Conservation (phyloP, 2,888 invertebrate species). For the Apoderus coryli region DNA sequence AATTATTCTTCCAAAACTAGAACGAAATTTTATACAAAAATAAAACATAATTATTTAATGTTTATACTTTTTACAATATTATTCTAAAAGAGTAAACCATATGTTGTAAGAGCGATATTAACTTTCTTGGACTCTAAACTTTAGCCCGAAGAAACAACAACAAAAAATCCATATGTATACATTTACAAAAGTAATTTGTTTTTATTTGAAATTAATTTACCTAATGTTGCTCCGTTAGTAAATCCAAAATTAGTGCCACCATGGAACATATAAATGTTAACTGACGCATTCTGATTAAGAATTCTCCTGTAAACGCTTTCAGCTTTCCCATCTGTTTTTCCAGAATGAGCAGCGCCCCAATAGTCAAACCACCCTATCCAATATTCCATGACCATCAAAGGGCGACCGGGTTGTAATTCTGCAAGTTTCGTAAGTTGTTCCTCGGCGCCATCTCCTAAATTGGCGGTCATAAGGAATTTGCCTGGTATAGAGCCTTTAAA, state of each 20-base stretch:
- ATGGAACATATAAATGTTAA: conserved; percentile 83
- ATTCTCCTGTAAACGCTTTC: conserved; percentile 20
- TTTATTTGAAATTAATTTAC: no score
- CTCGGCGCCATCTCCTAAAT: conserved; percentile 14
- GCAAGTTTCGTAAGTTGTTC: conserved; percentile 15
- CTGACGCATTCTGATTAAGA: conserved; percentile 30
- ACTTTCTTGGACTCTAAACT: no score
- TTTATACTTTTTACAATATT: no score
- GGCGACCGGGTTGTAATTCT: conserved; percentile 25
- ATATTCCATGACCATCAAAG: conserved; percentile 43
- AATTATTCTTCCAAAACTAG: no score
- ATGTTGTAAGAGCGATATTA: no score
- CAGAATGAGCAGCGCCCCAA: conserved; percentile 33
- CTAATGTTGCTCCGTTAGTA: conserved; percentile 22
- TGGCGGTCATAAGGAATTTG: conserved; percentile 16
- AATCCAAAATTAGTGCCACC: conserved; percentile 80
- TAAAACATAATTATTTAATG: no score
- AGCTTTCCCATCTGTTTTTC: conserved; percentile 17
- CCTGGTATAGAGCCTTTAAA: conserved; percentile 16
- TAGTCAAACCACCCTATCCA: conserved; percentile 48
- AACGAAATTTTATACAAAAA: no score
- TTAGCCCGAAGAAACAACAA: no score
- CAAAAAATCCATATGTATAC: no score
- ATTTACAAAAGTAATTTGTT: neutral
- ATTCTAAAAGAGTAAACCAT: no score